Evolutionary conservation across 2,113 vertebrate species (phyloP), one percentile per base, ranked within the genome.

Genomic region (Salvelinus sp.): DNA sequence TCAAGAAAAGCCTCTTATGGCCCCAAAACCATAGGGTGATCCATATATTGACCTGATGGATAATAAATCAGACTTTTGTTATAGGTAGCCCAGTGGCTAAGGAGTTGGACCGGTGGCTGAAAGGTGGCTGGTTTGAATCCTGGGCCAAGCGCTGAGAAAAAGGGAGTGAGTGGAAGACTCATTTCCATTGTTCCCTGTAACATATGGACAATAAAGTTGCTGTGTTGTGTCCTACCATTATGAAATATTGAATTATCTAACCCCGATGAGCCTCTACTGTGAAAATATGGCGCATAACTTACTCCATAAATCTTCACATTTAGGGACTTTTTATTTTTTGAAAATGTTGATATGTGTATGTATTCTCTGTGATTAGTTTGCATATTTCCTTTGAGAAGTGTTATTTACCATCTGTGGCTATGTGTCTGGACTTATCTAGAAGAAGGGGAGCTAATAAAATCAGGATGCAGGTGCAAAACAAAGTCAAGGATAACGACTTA

Each of bases 401-500:
- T 30, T 9, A 44, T 73, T 78, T 58, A 22, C 30, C 70, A 63
- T 10, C 20, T 23, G 9, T 25, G 22, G 2, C 62, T n/a, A 66
- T 27, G 23, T 28, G 13, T 66, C 22, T 12, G 12, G 23, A 13
- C 70, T 80, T 86, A 87, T 85, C 85, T 73, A 78, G 77, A 90
- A 22, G 69, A 70, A 84, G 79, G 73, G 71, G 28, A 84, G 67
- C 38, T 79, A 76, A 84, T 68, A 62, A 70, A 80, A 82, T 77
- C 82, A 74, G 18, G 68, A 65, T 18, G 73, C 50, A 3, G 68
- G 67, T 2, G 4, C 33, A 48, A 48, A 77, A 70, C 4, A n/a
- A 60, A 10, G 72, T 76, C 83, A 88, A 86, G 87, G 86, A 77
- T 74, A 71, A 2, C 72, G 73, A 83, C 76, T 73, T 27, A 23